A percentile compares a stretch with the other conserved stretches of the same genome.
phyloP scores from a whole-genome alignment of 2,888 invertebrate genomes.

The Nomada fucata region DNA sequence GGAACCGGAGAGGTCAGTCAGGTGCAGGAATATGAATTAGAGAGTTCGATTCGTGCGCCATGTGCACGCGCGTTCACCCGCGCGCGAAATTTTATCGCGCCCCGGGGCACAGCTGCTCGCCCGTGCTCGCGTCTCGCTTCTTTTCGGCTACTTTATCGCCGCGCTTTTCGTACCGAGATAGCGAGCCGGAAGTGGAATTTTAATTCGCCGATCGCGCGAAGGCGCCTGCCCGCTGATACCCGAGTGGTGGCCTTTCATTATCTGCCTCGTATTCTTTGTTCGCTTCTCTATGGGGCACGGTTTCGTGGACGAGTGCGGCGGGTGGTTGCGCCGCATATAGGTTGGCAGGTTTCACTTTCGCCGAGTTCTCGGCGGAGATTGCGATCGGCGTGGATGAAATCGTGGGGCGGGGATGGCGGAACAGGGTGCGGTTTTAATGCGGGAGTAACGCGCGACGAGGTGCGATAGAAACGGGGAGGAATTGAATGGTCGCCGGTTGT shows the following conservation, averaged over 20 bases:
- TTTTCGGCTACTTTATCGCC: slow-evolving; percentile 53
- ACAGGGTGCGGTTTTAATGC: neutral
- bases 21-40: slow-evolving; percentile 82
- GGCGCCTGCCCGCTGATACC: slow-evolving; percentile 42
- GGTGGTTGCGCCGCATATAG: neutral
- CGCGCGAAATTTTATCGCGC: slow-evolving; percentile 62
- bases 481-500: too few species aligned
- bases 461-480: neutral
- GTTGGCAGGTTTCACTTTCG: slow-evolving; percentile 1
- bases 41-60: slow-evolving; percentile 60
- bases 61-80: slow-evolving; percentile 62
- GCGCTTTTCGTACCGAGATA: slow-evolving; percentile 47
- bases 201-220: slow-evolving; percentile 42
- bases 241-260: slow-evolving; percentile 7
- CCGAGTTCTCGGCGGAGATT: neutral
- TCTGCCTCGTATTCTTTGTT: too few species aligned
- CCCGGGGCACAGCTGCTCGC: slow-evolving; percentile 54
- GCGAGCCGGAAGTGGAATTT: slow-evolving; percentile 54
- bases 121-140: slow-evolving; percentile 47
- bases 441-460: too few species aligned
- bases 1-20: slow-evolving; percentile 81
- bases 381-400: neutral
- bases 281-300: neutral
- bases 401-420: neutral
- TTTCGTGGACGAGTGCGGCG: too few species aligned